Percentiles rank a stretch among this genome's conserved stretches.
Evolutionary conservation across 2,797 vertebrate species (phyloP).

Genomic region (Geotrypetes seraphini): DNA sequence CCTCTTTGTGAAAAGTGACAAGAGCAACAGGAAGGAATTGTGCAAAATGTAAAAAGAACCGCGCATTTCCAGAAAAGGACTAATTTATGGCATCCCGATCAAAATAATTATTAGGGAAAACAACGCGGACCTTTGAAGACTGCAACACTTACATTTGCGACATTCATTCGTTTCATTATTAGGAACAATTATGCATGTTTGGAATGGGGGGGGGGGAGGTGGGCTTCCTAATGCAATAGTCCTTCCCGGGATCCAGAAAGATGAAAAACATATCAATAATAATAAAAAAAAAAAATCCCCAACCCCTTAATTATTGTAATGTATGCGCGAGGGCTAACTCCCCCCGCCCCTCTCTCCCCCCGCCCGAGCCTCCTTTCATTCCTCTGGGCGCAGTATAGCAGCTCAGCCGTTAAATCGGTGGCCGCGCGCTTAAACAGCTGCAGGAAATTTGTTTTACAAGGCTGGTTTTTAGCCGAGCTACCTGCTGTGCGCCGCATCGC

Average conservation of each 20-base stretch:
- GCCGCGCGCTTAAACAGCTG: constrained; percentile 49
- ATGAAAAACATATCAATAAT: constrained; percentile 49
- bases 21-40: too few species aligned
- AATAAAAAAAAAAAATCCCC: too few species aligned
- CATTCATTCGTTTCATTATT: constrained; percentile 14
- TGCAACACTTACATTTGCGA: constrained; percentile 4
- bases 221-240: constrained; percentile 39
- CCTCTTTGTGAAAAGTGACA: too few species aligned
- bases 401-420: constrained; percentile 29
- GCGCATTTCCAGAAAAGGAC: too few species aligned
- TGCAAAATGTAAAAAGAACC: too few species aligned
- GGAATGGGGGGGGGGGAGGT: too few species aligned
- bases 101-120: constrained; percentile 7
- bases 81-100: constrained; percentile 1
- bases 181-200: constrained; percentile 12
- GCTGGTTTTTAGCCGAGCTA: constrained; percentile 71
- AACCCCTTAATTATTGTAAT: constrained; percentile 62
- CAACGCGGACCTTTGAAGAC: constrained; percentile 2
- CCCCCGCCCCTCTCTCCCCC: constrained; percentile 14
- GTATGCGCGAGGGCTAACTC: constrained; percentile 42
- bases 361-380: constrained; percentile 26
- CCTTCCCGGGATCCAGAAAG: constrained; percentile 47
- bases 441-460: constrained; percentile 75
- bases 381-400: constrained; percentile 31
- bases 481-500: constrained; percentile 72